Percentiles rank a stretch among this genome's conserved stretches.
Evolutionary conservation across 2,113 vertebrate genomes (phyloP).

Genomic region (Hippolais icterina): DNA sequence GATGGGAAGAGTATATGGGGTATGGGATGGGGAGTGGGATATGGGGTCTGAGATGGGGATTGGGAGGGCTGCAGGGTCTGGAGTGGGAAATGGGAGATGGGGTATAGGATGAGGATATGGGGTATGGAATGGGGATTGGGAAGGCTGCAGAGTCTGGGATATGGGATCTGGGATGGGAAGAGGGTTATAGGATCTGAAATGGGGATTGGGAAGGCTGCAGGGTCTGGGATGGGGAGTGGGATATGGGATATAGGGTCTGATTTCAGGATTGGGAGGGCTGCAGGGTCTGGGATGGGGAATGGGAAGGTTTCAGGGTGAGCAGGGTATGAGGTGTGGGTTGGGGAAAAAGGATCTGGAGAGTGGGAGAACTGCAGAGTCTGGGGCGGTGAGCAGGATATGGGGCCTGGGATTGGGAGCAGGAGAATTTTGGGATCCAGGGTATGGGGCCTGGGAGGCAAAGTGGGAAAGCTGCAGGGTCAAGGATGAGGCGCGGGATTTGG

Average conservation of each 20-base stretch:
- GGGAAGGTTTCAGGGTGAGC: neutral
- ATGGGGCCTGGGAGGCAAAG: too few relatives aligned
- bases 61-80: too few relatives aligned
- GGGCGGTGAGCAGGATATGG: neutral
- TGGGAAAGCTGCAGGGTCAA: rapidly evolving
- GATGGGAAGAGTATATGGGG: neutral
- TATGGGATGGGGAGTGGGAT: too few relatives aligned
- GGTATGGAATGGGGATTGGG: neutral
- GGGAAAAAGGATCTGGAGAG: neutral
- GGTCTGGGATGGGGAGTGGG: too few relatives aligned
- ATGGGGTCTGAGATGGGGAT: too few relatives aligned
- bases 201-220: too few relatives aligned
- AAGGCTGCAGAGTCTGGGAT: neutral
- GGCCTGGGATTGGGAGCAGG: neutral
- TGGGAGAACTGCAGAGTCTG: neutral
- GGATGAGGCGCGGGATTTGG: rapidly evolving
- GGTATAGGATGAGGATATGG: too few relatives aligned
- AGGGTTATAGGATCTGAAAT: too few relatives aligned
- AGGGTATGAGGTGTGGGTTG: neutral
- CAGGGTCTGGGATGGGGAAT: rapidly evolving
- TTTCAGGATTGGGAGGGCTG: neutral
- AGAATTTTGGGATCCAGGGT: neutral
- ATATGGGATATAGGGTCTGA: too few relatives aligned
- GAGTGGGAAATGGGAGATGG: too few relatives aligned
- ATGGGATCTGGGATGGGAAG: too few relatives aligned